Conservation (phyloP, 1,140 invertebrate genomes). For the Planococcus citri region DNA sequence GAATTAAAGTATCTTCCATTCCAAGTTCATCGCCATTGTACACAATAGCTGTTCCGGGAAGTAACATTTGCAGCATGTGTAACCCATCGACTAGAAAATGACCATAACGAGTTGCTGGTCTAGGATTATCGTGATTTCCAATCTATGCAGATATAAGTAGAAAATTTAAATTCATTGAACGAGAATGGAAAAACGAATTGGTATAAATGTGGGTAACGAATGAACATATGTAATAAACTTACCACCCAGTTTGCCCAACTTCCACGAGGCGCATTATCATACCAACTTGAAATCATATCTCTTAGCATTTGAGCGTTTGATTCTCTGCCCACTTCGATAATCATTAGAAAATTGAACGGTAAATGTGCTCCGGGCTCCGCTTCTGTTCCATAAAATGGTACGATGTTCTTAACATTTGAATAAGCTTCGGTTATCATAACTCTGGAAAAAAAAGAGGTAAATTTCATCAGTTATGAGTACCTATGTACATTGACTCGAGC, state of each 20-base stretch:
- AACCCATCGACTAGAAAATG: slow-evolving; percentile 50
- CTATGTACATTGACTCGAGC: neutral
- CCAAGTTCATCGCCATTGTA: slow-evolving; percentile 29
- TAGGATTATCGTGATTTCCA: slow-evolving; percentile 58
- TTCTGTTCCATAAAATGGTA: slow-evolving; percentile 35
- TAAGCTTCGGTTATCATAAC: slow-evolving; percentile 37
- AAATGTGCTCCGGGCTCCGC: slow-evolving; percentile 34
- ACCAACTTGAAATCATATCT: slow-evolving; percentile 40
- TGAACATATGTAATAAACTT: slow-evolving; percentile 27
- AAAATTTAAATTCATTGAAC: too few relatives aligned
- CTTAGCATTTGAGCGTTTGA: slow-evolving; percentile 39
- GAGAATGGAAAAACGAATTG: neutral
- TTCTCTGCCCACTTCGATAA: slow-evolving; percentile 35
- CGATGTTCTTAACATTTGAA: slow-evolving; percentile 29
- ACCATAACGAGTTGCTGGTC: slow-evolving; percentile 49
- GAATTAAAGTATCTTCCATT: slow-evolving; percentile 15
- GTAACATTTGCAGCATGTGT: slow-evolving; percentile 55
- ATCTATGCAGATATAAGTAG: slow-evolving; percentile 37
- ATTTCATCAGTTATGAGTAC: neutral
- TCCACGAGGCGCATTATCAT: slow-evolving; percentile 37
- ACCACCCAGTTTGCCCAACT: slow-evolving; percentile 45
- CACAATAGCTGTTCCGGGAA: slow-evolving; percentile 48
- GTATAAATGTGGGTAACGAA: neutral
- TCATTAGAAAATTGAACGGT: slow-evolving; percentile 44
- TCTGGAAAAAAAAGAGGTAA: slow-evolving; percentile 27